Evolutionary conservation across 2,888 invertebrate species (phyloP).

Genomic region (Catocala fraxini): DNA sequence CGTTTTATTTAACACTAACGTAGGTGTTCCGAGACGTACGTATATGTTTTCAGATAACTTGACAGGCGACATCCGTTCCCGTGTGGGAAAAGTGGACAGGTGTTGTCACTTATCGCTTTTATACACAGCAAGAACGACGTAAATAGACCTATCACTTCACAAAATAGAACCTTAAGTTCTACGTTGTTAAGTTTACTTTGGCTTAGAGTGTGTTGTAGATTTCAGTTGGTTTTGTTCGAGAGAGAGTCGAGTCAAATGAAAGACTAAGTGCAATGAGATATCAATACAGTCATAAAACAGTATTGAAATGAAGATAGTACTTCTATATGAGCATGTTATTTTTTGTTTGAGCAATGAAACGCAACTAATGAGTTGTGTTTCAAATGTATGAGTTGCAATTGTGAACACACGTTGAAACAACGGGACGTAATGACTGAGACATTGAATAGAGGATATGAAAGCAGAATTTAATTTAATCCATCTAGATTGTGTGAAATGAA

Average conservation of each 20-base stretch:
- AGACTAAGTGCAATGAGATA: conserved; percentile 70
- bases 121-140: conserved; percentile 59
- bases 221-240: conserved; percentile 30
- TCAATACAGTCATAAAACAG: conserved; percentile 72
- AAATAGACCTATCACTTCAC: conserved; percentile 43
- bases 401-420: no score
- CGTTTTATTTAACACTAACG: conserved; percentile 55
- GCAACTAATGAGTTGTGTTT: conserved; percentile 23
- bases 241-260: conserved; percentile 63
- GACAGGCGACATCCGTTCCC: conserved; percentile 78
- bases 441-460: neutral
- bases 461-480: no score
- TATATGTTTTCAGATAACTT: conserved; percentile 76
- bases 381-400: conserved; percentile 5
- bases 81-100: conserved; percentile 85
- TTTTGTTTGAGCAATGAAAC: conserved; percentile 16
- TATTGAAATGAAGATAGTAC: conserved; percentile 62
- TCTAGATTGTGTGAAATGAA: no score
- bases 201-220: conserved; percentile 10
- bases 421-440: neutral
- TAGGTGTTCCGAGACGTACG: conserved; percentile 63
- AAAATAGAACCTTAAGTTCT: conserved; percentile 19
- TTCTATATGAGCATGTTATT: conserved; percentile 41
- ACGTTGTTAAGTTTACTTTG: conserved; percentile 6
- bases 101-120: conserved; percentile 78